A percentile compares a stretch with the other conserved stretches of the same genome.
Conservation (phyloP, 2,888 invertebrate species). For the Agrilus biguttatus region DNA sequence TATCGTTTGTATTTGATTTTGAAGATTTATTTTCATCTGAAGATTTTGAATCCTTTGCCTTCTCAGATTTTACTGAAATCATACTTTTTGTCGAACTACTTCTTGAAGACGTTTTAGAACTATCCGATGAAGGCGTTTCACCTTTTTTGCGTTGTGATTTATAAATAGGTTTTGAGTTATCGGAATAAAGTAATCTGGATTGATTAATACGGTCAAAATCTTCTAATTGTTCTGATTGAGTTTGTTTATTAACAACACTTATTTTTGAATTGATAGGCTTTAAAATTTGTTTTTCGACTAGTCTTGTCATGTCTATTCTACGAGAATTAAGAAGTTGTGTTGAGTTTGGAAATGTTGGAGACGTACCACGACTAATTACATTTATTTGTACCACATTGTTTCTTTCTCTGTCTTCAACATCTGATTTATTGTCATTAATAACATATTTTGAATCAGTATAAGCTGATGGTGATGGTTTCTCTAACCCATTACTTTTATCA, state of each 20-base stretch:
- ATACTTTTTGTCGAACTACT: constrained; percentile 32
- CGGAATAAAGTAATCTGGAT: constrained; percentile 21
- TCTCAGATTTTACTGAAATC: constrained; percentile 18
- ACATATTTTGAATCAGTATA: no score
- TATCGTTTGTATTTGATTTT: constrained; percentile 16
- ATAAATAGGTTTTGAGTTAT: constrained; percentile 1
- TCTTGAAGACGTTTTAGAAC: constrained; percentile 28
- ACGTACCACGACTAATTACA: constrained; percentile 62
- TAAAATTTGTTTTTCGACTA: constrained; percentile 54
- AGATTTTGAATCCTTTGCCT: constrained; percentile 8
- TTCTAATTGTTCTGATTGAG: constrained; percentile 59
- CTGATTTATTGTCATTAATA: constrained; percentile 9
- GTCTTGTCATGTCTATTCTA: constrained; percentile 58
- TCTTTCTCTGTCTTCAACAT: constrained; percentile 13
- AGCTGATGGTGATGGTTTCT: no score
- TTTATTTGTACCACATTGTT: constrained; percentile 36
- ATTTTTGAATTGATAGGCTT: constrained; percentile 35
- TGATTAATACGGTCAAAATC: constrained; percentile 55
- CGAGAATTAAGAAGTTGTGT: constrained; percentile 29
- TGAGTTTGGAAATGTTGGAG: constrained; percentile 52
- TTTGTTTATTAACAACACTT: constrained; percentile 51
- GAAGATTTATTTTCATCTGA: constrained; percentile 11
- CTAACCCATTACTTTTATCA: constrained; percentile 17
- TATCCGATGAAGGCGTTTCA: constrained; percentile 8
- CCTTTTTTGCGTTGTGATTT: constrained; percentile 28